phyloP scores from a whole-genome alignment of 2,113 vertebrate species.

The Hippocampus guttulatus region DNA sequence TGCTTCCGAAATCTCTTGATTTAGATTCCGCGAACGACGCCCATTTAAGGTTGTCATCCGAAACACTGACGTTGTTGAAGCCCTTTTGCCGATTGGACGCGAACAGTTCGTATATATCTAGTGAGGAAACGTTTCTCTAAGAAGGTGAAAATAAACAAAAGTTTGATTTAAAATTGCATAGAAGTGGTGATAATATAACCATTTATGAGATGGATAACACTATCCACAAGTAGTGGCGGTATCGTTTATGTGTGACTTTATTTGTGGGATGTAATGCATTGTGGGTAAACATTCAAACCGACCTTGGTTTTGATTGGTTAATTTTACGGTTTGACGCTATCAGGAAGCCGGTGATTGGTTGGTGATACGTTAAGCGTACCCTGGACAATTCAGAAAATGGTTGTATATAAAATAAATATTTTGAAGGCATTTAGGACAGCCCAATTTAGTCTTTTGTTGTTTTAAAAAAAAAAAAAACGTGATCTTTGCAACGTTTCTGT shows the following conservation, averaged over 20 bases:
- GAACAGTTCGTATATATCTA: accelerated
- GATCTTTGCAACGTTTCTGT: no score
- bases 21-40: not conserved
- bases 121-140: not conserved
- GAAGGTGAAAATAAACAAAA: not conserved
- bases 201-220: not conserved
- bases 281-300: not conserved
- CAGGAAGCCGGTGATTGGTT: not conserved
- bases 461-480: no score
- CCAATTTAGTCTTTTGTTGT: no score
- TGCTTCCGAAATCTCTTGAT: conserved; percentile 9
- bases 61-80: conserved; percentile 1
- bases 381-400: not conserved
- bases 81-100: accelerated
- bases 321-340: not conserved
- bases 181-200: no score
- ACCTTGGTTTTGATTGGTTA: not conserved
- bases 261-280: not conserved
- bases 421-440: no score
- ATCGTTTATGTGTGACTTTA: not conserved
- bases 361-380: not conserved
- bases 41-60: not conserved
- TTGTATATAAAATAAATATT: no score
- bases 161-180: not conserved
- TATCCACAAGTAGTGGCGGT: not conserved